phyloP scores from a whole-genome alignment of 2,888 invertebrate species.

The Reticulitermes lucifugus region DNA sequence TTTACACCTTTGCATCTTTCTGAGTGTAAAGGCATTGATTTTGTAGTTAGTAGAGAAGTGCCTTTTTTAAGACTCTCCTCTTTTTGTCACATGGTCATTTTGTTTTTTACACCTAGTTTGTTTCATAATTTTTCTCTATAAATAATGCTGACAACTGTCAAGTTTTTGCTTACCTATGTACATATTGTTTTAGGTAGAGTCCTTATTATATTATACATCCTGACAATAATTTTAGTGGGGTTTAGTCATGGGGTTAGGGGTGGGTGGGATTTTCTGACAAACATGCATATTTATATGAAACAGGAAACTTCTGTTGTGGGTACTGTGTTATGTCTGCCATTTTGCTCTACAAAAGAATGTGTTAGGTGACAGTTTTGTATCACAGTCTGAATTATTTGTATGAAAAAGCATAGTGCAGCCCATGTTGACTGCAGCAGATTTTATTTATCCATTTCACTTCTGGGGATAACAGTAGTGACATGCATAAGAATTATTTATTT shows the following conservation, averaged over 20 bases:
- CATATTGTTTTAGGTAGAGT: slow-evolving; percentile 29
- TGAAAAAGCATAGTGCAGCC: neutral
- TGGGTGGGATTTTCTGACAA: slow-evolving; percentile 18
- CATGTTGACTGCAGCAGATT: neutral
- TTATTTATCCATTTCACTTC: neutral
- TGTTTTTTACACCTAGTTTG: slow-evolving; percentile 40
- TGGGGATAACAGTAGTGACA: neutral
- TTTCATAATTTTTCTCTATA: slow-evolving; percentile 37
- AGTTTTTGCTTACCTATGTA: slow-evolving; percentile 36
- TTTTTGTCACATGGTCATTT: slow-evolving; percentile 35
- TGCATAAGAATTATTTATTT: slow-evolving; percentile 27
- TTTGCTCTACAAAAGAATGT: neutral
- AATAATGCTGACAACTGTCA: slow-evolving; percentile 40
- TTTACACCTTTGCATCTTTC: slow-evolving; percentile 44
- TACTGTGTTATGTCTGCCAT: neutral
- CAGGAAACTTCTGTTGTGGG: slow-evolving; percentile 5
- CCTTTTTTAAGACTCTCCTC: slow-evolving; percentile 45
- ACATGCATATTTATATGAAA: neutral
- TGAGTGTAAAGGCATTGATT: slow-evolving; percentile 44
- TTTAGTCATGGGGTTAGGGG: slow-evolving; percentile 28
- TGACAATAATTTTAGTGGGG: slow-evolving; percentile 50
- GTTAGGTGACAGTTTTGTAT: neutral
- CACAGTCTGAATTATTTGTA: neutral
- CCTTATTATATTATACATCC: slow-evolving; percentile 41
- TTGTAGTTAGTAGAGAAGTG: slow-evolving; percentile 49